phyloP scores from a whole-genome alignment of 2,888 invertebrate genomes.

The Arctia plantaginis region DNA sequence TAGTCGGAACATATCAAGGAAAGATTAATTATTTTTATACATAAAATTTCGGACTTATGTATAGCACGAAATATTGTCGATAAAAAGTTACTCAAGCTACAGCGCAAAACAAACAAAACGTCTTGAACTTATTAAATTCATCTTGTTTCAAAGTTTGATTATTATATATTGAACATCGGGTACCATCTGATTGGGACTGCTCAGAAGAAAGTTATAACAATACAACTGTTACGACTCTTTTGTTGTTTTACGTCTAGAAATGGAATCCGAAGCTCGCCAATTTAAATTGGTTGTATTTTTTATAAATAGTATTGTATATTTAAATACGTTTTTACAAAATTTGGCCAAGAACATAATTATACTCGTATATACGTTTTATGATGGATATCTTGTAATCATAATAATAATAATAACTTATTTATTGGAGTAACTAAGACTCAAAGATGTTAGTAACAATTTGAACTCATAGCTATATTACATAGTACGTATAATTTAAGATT shows the following conservation, averaged over 20 bases:
- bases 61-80: background rate
- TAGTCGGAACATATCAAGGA: too few species aligned
- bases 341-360: background rate
- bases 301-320: background rate
- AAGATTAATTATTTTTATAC: too few species aligned
- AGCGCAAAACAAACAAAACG: background rate
- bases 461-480: too few species aligned
- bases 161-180: conserved; percentile 23
- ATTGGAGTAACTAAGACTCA: too few species aligned
- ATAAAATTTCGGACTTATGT: too few species aligned
- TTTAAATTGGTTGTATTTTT: conserved; percentile 14
- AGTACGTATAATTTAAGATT: too few species aligned
- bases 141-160: background rate
- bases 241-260: conserved; percentile 22
- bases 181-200: conserved; percentile 22
- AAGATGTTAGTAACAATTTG: too few species aligned
- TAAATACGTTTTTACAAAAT: background rate
- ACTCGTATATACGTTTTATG: background rate
- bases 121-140: background rate
- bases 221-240: conserved; percentile 26
- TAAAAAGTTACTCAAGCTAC: background rate
- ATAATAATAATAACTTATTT: too few species aligned
- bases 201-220: conserved; percentile 26
- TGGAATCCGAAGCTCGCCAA: background rate
- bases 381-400: too few species aligned